Base-by-base conservation (phyloP, 30 jellyfish, hydroid and myxozoan species). In the Cassiopea andromeda region DNA sequence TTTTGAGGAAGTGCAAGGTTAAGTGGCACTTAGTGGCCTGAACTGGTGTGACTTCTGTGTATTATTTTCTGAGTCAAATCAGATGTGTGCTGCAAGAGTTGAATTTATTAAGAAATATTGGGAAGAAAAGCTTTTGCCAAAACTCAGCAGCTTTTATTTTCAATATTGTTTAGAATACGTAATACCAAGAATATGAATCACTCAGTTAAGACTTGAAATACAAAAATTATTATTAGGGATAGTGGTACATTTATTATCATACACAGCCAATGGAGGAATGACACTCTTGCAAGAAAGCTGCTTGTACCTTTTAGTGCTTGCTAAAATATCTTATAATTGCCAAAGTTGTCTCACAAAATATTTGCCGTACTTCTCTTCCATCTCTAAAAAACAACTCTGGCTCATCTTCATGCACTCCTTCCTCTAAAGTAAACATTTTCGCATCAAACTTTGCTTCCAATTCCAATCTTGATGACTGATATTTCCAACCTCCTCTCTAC, bases 31-130 rank as follows among this genome's bases (percentile, higher is more conserved):
- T 54, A 72, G 81, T 72, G 81, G 50, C 49, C 49, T 72, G 49
- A 49, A 72, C 54, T 72, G 81, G 81, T 72, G 81, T 72, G 81
- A 72, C 81, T 72, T 72, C 49, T 72, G 47, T 72, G 81, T 72
- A 27, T 72, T 72, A 17, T 72, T 27, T 72, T 72, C 49, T 10
- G 81, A 72, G 81, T 72, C 81, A 72, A 72, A 72, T 72, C 7
- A 72, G 81, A 72, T 72, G 81, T 72, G 81, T 72, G 81, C 38
- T 72, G 81, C 81, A 47, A 72, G 81, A 72, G 49, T 72, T 72
- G 81, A 72, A 72, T 72, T 16, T 72, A 54, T 12, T 49, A 72
- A 16, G 38, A 54, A 72, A 49, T 72, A 72, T 49, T 72, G 47
- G 81, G 49, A 27, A n/a, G n/a, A 72, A 72, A 72, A 72, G 49